Percentiles rank a stretch among this genome's conserved stretches.
Conservation (phyloP, 2,113 vertebrate species). For the Anoplopoma fimbria region DNA sequence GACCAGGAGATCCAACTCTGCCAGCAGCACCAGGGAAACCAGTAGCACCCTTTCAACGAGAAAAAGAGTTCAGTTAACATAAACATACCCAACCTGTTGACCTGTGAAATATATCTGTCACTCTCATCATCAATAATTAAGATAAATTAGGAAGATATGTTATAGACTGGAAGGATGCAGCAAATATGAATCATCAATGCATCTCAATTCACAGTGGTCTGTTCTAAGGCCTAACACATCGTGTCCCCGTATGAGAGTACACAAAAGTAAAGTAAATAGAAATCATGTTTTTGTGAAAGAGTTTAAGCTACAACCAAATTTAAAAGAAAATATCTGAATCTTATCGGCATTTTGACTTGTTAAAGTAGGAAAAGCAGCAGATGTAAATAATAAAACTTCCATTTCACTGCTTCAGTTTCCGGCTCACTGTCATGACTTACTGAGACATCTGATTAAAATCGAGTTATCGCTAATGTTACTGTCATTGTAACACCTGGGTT, state of each 20-base stretch:
- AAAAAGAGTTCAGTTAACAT: slow-evolving; percentile 18
- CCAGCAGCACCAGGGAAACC: slow-evolving; percentile 98
- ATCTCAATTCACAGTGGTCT: not conserved
- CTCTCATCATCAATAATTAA: not conserved
- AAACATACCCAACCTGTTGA: not conserved
- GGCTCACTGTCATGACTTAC: not conserved
- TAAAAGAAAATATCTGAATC: not conserved
- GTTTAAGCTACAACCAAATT: not conserved
- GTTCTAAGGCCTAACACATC: not conserved
- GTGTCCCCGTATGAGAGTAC: not conserved
- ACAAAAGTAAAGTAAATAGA: not conserved
- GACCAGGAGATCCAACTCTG: slow-evolving; percentile 94
- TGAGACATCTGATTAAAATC: not conserved
- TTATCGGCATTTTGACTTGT: not conserved
- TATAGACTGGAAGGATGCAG: not conserved
- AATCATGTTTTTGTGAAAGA: not conserved
- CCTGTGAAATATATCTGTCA: no score
- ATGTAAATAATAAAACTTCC: not conserved
- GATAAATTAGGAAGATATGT: not conserved
- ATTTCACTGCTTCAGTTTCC: not conserved
- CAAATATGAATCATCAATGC: not conserved
- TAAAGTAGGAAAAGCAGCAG: no score
- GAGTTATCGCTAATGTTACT: not conserved
- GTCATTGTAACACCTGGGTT: not conserved
- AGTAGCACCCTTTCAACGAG: slow-evolving; percentile 88